Conservation (phyloP, 2,113 vertebrate species). For the Kryptolebias marmoratus region DNA sequence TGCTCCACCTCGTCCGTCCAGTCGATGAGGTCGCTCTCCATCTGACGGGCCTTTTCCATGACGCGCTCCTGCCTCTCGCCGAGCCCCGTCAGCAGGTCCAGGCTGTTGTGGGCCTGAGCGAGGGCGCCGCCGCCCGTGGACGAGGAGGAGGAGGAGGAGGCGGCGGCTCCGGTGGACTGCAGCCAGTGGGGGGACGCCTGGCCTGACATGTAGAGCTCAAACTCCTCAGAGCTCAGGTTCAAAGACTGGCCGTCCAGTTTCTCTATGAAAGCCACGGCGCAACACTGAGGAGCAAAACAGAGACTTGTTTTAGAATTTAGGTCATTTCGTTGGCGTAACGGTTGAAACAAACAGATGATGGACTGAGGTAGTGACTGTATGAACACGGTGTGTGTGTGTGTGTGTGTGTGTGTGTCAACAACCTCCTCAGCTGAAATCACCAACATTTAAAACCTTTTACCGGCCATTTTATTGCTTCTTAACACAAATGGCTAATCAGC, state of each 20-base stretch:
- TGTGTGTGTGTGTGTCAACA: neutral
- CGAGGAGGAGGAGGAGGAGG: constrained; percentile 6
- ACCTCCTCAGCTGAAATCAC: neutral
- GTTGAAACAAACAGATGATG: neutral
- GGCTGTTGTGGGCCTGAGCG: constrained; percentile 85
- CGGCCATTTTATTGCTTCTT: no score
- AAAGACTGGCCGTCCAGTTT: constrained; percentile 95
- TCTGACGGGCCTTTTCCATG: constrained; percentile 85
- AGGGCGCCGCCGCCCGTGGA: constrained; percentile 79
- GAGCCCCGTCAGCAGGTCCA: constrained; percentile 88
- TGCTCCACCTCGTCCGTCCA: constrained; percentile 91
- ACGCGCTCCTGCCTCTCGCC: constrained; percentile 89
- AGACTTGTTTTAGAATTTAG: no score
- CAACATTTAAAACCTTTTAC: neutral
- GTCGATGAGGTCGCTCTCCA: constrained; percentile 95
- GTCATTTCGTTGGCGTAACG: neutral
- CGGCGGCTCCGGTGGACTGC: constrained; percentile 73
- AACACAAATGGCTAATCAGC: no score
- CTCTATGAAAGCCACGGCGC: constrained; percentile 96
- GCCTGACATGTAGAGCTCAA: constrained; percentile 95
- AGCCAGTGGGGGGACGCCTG: constrained; percentile 86
- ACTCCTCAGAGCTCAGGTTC: constrained; percentile 93
- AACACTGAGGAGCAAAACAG: constrained; percentile 84
- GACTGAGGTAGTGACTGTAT: no score
- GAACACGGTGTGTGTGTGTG: no score